A percentile compares a stretch with the other conserved stretches of the same genome.
Conservation (phyloP, 2,888 invertebrate genomes). For the Cetonia aurata region DNA sequence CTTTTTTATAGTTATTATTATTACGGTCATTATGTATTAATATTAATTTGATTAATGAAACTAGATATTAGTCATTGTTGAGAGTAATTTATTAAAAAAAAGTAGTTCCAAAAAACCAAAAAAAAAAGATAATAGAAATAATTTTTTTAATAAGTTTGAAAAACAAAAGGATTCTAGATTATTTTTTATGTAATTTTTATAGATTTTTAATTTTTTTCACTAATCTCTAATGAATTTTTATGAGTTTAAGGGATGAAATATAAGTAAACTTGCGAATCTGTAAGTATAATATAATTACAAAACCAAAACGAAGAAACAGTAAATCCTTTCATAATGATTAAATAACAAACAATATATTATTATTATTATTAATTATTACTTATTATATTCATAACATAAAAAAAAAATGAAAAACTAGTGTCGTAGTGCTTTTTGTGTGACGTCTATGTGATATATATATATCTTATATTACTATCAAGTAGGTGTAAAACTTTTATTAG, state of each 20-base stretch:
- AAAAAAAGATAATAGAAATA: conserved; percentile 6
- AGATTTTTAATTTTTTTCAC: conserved; percentile 58
- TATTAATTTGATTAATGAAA: conserved; percentile 29
- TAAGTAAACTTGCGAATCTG: too few species aligned
- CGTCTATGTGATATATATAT: conserved; percentile 69
- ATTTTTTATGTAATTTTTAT: conserved; percentile 64
- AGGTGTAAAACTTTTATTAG: conserved; percentile 50
- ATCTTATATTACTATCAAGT: conserved; percentile 55
- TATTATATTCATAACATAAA: conserved; percentile 56
- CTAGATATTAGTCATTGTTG: conserved; percentile 54
- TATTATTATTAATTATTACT: too few species aligned
- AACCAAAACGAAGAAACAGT: conserved; percentile 54
- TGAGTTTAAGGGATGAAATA: too few species aligned
- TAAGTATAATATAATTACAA: too few species aligned
- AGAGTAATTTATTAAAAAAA: conserved; percentile 38
- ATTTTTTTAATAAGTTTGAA: conserved; percentile 43
- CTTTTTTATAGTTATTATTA: conserved; percentile 48
- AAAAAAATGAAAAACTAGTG: conserved; percentile 58
- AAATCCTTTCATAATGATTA: too few species aligned
- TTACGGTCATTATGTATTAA: conserved; percentile 11
- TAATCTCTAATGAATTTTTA: too few species aligned
- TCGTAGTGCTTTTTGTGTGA: conserved; percentile 68
- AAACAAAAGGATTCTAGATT: conserved; percentile 41
- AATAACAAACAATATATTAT: conserved; percentile 45
- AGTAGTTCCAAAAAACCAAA: conserved; percentile 6